phyloP scores from a whole-genome alignment of 2,888 invertebrate genomes.

The Ophonus ardosiacus region DNA sequence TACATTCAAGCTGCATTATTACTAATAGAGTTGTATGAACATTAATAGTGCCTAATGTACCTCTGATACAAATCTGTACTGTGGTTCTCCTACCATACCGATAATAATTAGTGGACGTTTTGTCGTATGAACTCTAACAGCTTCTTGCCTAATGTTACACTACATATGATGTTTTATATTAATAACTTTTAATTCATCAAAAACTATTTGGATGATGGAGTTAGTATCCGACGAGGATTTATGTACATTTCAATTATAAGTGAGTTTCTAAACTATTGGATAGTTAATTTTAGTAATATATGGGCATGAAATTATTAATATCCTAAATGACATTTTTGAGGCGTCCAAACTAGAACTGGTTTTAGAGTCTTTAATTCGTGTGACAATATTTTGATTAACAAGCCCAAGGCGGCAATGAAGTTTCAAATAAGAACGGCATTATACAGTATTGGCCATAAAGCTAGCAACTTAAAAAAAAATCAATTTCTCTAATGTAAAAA shows the following conservation, averaged over 20 bases:
- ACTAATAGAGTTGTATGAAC: conserved; percentile 5
- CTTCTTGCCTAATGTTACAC: neutral
- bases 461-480: no score
- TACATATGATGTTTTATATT: neutral
- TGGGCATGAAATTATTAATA: neutral
- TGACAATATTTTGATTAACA: no score
- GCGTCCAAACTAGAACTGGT: no score
- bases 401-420: no score
- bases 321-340: no score
- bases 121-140: neutral
- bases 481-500: no score
- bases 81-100: neutral
- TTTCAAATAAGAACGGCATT: no score
- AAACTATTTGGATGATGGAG: neutral
- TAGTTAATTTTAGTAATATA: neutral
- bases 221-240: neutral
- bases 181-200: neutral
- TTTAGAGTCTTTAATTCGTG: no score
- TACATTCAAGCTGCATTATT: conserved; percentile 9
- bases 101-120: neutral
- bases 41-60: neutral
- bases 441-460: no score
- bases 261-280: neutral
- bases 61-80: neutral
- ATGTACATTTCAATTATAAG: neutral